A percentile compares a stretch with the other conserved stretches of the same genome.
phyloP scores from a whole-genome alignment of 2,113 vertebrate genomes.

The Cichladusa arquata region DNA sequence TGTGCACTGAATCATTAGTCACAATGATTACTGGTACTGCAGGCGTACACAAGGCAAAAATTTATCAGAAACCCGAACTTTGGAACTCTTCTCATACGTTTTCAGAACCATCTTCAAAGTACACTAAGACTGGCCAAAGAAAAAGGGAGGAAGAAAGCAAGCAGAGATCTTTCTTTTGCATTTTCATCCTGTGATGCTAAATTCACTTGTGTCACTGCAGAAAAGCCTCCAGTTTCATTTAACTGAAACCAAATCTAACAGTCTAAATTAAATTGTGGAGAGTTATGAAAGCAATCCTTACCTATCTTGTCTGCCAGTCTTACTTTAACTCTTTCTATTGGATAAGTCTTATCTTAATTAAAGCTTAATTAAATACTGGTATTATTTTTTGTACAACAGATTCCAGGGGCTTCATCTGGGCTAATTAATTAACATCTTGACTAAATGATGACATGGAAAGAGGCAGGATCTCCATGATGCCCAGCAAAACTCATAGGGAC shows the following conservation, averaged over 20 bases:
- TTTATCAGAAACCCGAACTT: background rate
- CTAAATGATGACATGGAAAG: background rate
- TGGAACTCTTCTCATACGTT: background rate
- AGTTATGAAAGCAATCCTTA: background rate
- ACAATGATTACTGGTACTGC: background rate
- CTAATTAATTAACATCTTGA: background rate
- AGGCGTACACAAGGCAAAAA: accelerated
- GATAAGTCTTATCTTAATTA: background rate
- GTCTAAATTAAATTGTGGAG: background rate
- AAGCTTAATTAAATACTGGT: background rate
- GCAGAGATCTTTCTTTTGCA: background rate
- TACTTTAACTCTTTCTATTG: background rate
- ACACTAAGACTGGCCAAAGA: background rate
- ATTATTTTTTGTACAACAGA: background rate
- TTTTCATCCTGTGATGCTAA: background rate
- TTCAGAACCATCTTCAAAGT: background rate
- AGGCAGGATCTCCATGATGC: background rate
- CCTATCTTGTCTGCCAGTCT: background rate
- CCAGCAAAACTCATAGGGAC: background rate
- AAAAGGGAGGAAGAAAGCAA: background rate
- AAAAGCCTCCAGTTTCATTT: background rate
- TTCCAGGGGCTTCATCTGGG: background rate
- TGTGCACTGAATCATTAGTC: background rate
- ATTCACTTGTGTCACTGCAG: background rate
- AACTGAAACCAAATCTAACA: background rate